Evolutionary conservation across 2,888 invertebrate species (phyloP).

Genomic region (Digitonthophagus gazella): DNA sequence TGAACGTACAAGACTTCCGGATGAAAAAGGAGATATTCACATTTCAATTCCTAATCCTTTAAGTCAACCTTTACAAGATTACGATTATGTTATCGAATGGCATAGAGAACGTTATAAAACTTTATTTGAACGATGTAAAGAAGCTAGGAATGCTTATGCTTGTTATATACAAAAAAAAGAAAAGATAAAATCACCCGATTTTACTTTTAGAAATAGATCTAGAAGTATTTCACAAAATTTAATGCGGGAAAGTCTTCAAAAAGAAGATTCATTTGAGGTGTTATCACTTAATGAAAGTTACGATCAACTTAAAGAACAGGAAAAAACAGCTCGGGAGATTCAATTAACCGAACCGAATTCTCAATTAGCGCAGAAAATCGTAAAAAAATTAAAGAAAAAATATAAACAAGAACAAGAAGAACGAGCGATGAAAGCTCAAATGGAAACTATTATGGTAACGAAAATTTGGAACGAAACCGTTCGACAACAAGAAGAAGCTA

Average conservation of each 20-base stretch:
- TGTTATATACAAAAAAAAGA: no score
- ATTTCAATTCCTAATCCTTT: conserved; percentile 22
- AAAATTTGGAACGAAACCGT: conserved; percentile 57
- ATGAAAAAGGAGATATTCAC: conserved; percentile 17
- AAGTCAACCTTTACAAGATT: conserved; percentile 24
- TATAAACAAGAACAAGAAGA: conserved; percentile 50
- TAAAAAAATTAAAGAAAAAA: conserved; percentile 54
- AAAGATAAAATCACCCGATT: no score
- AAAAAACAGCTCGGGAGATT: conserved; percentile 33
- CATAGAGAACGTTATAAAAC: conserved; percentile 52
- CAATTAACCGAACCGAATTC: conserved; percentile 36
- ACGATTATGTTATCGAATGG: conserved; percentile 58
- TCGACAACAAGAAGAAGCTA: conserved; percentile 54
- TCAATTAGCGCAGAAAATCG: conserved; percentile 49
- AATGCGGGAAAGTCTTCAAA: no score
- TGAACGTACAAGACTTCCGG: conserved; percentile 41
- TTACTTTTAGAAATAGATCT: no score
- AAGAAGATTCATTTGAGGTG: conserved; percentile 11
- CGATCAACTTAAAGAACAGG: conserved; percentile 38
- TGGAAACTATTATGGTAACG: conserved; percentile 47
- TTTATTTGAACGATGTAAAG: conserved; percentile 4
- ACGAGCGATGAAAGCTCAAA: conserved; percentile 54
- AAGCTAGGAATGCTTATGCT: conserved; percentile 9
- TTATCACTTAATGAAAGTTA: conserved; percentile 21
- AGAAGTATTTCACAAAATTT: no score